Base-by-base conservation (phyloP, 2,797 vertebrate genomes). In the Huso huso region DNA sequence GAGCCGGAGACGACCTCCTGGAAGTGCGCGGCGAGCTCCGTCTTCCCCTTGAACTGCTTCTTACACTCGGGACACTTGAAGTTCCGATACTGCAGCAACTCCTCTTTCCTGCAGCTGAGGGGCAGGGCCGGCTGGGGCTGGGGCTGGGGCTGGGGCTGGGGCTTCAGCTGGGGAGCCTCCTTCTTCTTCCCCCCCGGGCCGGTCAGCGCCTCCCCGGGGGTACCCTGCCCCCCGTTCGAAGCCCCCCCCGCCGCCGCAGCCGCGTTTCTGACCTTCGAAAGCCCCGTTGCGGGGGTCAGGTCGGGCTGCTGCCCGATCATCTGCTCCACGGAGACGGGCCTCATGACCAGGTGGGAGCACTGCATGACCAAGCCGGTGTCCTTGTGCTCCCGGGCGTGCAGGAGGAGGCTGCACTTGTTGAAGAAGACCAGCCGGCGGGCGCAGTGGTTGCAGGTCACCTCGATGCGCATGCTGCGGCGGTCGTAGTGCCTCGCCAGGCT, bases 371-470 rank as follows among this genome's bases (percentile, higher is more conserved):
- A 81, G 0, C 96, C 96, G 65, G 83, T 91, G 80, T 99, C 96
- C 84, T 99, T 99, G 88, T 99, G 96, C 80, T 98, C 95, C 0
- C 96, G 89, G 6, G 96, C 96, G 0, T 99, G 96, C 48, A 98
- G 78, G 0, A 99, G 90, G 64, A 99, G 79, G 73, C 96, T 98
- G 85, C 96, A 99, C 80, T 98, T 98, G 89, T 99, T 99, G 82
- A 96, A 99, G 86, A 99, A 99, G 66, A 93, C 93, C 64, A 99
- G 76, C 9, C 96, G 91, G 64, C 95, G 95, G 78, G 91, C 86
- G 55, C 96, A 99, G 82, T 98, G 96, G 78, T 96, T 99, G 78
- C 96, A 99, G 37, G 96, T 99, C 66, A 99, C 96, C 80, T 99
- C 96, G 0, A 99, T 96, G 68, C 94, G 87, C 85, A 98, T 90